These are phyloP conservation scores for Drosophila persimilis DNA, from an alignment of 1,140 invertebrate genomes.

Conservation along the genomic window DNA sequence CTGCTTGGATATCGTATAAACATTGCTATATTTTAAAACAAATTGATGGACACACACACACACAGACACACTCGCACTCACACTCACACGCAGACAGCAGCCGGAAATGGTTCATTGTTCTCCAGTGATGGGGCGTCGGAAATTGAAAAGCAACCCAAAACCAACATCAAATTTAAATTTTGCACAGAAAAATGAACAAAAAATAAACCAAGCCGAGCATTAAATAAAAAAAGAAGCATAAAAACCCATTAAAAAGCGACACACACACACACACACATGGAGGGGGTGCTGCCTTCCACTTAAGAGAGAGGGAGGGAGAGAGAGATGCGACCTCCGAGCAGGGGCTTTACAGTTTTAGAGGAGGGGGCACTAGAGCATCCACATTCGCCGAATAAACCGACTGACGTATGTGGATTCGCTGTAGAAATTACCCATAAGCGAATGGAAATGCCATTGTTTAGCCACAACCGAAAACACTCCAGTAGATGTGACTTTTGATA, in stretches of 20 bases:
- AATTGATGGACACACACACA: slow-evolving; percentile 63
- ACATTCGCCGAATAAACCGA: too few species aligned
- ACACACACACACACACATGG: slow-evolving; percentile 20
- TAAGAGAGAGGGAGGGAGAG: too few species aligned
- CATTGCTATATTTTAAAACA: slow-evolving; percentile 64
- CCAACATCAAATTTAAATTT: slow-evolving; percentile 69
- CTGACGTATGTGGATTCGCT: too few species aligned
- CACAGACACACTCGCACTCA: not conserved
- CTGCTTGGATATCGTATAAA: slow-evolving; percentile 16
- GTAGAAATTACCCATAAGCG: too few species aligned
- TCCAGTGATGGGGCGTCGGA: slow-evolving; percentile 63
- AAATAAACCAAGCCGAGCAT: not conserved
- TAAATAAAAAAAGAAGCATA: slow-evolving; percentile 32
- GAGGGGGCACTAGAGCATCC: too few species aligned
- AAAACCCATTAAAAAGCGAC: slow-evolving; percentile 68
- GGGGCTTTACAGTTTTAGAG: too few species aligned
- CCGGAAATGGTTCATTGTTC: slow-evolving; percentile 77
- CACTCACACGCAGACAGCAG: slow-evolving; percentile 15
- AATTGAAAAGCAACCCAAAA: slow-evolving; percentile 80
- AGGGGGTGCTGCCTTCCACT: not conserved
- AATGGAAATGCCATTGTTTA: too few species aligned
- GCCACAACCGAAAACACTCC: too few species aligned
- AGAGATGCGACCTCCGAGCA: too few species aligned
- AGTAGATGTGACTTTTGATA: too few species aligned
- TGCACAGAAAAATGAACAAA: slow-evolving; percentile 49